Percentiles rank a stretch among this genome's conserved stretches.
These are phyloP conservation scores for Heterotilapia buettikoferi DNA, from an alignment of 2,113 vertebrate genomes.

Conservation along the genomic window DNA sequence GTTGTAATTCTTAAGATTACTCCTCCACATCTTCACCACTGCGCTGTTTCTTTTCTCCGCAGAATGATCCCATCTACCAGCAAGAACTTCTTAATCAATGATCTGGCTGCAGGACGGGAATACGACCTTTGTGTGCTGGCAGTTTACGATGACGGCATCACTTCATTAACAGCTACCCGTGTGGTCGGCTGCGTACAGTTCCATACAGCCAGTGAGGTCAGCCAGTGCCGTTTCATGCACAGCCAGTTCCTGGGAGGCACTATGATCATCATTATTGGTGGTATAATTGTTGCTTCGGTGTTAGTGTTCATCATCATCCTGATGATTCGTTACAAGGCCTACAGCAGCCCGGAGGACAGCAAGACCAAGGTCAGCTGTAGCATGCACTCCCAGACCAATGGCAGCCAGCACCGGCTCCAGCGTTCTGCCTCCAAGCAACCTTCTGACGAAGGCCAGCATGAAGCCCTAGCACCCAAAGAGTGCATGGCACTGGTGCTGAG, in stretches of 20 bases:
- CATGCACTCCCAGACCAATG: conserved; percentile 85
- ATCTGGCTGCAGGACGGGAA: conserved; percentile 84
- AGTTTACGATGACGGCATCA: conserved; percentile 86
- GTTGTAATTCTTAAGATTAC: conserved; percentile 14
- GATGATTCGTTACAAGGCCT: conserved; percentile 92
- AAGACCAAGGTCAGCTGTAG: conserved; percentile 74
- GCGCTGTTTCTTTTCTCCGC: conserved; percentile 6
- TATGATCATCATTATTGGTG: conserved; percentile 95
- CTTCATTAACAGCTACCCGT: conserved; percentile 80
- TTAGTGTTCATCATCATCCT: conserved; percentile 94
- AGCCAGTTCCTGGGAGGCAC: conserved; percentile 91
- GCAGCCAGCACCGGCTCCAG: conserved; percentile 65
- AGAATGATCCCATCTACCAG: conserved; percentile 91
- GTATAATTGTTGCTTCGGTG: conserved; percentile 91
- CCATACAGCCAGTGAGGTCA: conserved; percentile 77
- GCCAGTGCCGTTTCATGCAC: conserved; percentile 82
- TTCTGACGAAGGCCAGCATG: conserved; percentile 62
- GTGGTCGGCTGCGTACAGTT: conserved; percentile 89
- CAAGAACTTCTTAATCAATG: conserved; percentile 87
- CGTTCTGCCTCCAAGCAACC: conserved; percentile 67
- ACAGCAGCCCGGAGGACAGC: conserved; percentile 71
- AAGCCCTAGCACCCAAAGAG: conserved; percentile 58
- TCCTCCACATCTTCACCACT: not conserved
- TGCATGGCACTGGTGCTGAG: conserved; percentile 72
- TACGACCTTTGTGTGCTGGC: conserved; percentile 92